Conservation (phyloP, 2,888 invertebrate genomes). For the Stenchaetothrips biformis region DNA sequence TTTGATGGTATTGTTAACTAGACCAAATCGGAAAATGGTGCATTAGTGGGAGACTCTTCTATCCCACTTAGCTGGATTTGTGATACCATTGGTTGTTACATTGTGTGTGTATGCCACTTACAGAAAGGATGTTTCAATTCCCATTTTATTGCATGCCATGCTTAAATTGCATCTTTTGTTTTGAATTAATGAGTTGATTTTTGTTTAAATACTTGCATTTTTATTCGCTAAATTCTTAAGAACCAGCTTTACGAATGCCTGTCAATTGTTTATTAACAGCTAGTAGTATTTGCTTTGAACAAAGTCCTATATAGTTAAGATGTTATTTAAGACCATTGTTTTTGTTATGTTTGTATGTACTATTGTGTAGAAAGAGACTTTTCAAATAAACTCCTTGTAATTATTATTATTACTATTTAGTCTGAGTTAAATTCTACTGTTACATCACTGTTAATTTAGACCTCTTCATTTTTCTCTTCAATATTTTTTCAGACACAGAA, state of each 20-base stretch:
- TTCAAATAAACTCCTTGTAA: constrained; percentile 9
- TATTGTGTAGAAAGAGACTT: constrained; percentile 15
- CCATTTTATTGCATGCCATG: too few relatives aligned
- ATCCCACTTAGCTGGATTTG: too few relatives aligned
- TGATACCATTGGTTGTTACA: too few relatives aligned
- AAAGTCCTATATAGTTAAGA: constrained; percentile 17
- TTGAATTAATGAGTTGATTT: not conserved
- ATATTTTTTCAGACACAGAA: too few relatives aligned
- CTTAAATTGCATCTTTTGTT: too few relatives aligned
- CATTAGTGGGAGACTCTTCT: too few relatives aligned
- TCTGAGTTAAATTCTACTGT: not conserved
- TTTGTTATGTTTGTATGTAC: constrained; percentile 23
- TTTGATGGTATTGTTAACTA: too few relatives aligned
- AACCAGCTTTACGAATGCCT: not conserved
- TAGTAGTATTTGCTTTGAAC: constrained; percentile 20
- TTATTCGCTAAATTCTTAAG: not conserved
- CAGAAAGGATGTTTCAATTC: too few relatives aligned
- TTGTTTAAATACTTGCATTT: not conserved
- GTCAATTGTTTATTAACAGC: not conserved
- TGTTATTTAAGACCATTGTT: constrained; percentile 21
- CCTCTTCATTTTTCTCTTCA: too few relatives aligned
- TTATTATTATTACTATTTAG: constrained; percentile 6
- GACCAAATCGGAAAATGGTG: too few relatives aligned
- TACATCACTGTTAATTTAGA: not conserved
- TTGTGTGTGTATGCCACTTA: too few relatives aligned